Evolutionary conservation across 2,113 vertebrate genomes (phyloP).

Genomic region (Micronycteris hirsuta): DNA sequence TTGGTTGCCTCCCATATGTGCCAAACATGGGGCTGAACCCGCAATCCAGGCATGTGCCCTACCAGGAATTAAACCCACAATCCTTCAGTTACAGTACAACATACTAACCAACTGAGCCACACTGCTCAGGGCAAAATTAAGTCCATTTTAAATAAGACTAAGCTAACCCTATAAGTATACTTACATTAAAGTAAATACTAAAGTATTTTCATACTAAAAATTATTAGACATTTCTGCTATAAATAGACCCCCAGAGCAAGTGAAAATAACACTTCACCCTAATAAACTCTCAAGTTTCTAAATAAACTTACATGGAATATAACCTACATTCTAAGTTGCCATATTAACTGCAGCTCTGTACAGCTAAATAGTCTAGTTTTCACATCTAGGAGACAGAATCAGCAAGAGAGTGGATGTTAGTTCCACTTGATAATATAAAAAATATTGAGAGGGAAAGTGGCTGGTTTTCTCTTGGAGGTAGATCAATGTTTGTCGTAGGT

Average conservation of each 20-base stretch:
- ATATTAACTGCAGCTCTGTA: neutral
- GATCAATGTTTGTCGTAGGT: neutral
- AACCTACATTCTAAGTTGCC: neutral
- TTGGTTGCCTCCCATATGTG: no score
- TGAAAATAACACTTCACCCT: neutral
- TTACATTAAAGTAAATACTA: neutral
- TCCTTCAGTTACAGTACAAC: no score
- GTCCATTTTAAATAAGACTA: conserved; percentile 1
- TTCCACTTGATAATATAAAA: neutral
- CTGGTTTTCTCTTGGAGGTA: neutral
- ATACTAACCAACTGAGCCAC: no score
- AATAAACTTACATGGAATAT: neutral
- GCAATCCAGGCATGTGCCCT: no score
- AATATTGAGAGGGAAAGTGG: neutral
- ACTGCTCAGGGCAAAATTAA: no score
- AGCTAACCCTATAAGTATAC: neutral
- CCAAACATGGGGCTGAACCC: no score
- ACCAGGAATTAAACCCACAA: no score
- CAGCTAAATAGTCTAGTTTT: neutral
- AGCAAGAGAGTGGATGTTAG: neutral
- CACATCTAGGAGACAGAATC: neutral
- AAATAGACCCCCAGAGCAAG: neutral
- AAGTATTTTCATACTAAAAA: neutral
- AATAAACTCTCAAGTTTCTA: neutral
- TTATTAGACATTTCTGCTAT: neutral